These are phyloP conservation scores for Proales similis DNA, from an alignment of 1,140 invertebrate species.

Conservation along the genomic window DNA sequence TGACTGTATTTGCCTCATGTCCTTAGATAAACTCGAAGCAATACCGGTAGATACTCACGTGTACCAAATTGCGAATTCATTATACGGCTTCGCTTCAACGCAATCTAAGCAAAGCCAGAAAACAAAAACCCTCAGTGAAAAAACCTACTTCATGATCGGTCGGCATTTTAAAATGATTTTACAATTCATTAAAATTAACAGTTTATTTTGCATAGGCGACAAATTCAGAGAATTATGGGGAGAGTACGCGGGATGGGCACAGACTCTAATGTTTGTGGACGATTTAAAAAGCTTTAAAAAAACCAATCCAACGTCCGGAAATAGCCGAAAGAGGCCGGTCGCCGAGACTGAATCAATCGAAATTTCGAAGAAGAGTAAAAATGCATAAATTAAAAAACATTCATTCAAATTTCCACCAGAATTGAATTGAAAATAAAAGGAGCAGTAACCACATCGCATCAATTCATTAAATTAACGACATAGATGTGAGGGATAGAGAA, in stretches of 20 bases:
- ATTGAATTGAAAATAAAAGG: too few species aligned
- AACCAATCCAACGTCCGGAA: constrained; percentile 1
- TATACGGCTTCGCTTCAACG: constrained; percentile 18
- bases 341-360: not conserved
- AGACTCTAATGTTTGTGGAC: constrained; percentile 37
- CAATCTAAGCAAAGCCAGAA: constrained; percentile 2
- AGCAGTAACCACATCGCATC: too few species aligned
- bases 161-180: too few species aligned
- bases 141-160: constrained; percentile 4
- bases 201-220: too few species aligned
- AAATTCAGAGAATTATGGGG: constrained; percentile 24
- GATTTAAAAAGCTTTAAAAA: constrained; percentile 30
- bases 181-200: too few species aligned
- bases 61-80: constrained; percentile 69
- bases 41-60: constrained; percentile 95
- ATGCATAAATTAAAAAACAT: not conserved
- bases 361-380: constrained; percentile 13
- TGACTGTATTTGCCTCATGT: constrained; percentile 97
- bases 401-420: too few species aligned
- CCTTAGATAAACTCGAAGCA: constrained; percentile 74
- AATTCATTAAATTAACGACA: too few species aligned
- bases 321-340: too few species aligned
- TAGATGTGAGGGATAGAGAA: too few species aligned
- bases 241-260: constrained; percentile 37
- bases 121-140: constrained; percentile 1